Evolutionary conservation across 2,113 vertebrate species (phyloP).

Genomic region (Gallinago undulata): DNA sequence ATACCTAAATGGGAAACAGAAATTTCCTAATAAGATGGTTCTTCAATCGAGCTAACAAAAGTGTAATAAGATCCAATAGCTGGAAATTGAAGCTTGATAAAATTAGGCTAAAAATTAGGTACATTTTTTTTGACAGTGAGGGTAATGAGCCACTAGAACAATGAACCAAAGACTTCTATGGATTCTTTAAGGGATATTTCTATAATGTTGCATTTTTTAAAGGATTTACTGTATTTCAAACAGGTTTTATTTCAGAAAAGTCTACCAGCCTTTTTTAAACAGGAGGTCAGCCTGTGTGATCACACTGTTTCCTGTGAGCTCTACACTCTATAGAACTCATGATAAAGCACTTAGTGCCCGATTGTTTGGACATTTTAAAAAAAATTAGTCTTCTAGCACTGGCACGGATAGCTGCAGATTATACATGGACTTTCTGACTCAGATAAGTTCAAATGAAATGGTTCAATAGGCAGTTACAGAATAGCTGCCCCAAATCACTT

Average conservation of each 20-base stretch:
- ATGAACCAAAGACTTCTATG: background rate
- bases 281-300: background rate
- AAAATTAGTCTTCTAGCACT: background rate
- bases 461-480: background rate
- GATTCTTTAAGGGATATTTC: background rate
- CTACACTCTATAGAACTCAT: background rate
- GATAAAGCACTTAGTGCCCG: background rate
- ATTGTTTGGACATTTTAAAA: background rate
- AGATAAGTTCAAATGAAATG: background rate
- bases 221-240: background rate
- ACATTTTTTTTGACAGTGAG: background rate
- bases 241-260: background rate
- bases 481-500: background rate
- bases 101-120: background rate
- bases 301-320: background rate
- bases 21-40: background rate
- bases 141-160: background rate
- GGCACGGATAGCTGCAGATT: background rate
- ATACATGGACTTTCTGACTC: background rate
- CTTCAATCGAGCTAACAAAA: background rate
- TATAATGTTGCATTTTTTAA: background rate
- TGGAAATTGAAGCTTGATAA: conserved; percentile 6
- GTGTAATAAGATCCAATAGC: background rate
- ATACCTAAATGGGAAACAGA: conserved; percentile 5
- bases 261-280: background rate